Conservation (phyloP, 2,888 invertebrate genomes). For the Tetragnatha montana region DNA sequence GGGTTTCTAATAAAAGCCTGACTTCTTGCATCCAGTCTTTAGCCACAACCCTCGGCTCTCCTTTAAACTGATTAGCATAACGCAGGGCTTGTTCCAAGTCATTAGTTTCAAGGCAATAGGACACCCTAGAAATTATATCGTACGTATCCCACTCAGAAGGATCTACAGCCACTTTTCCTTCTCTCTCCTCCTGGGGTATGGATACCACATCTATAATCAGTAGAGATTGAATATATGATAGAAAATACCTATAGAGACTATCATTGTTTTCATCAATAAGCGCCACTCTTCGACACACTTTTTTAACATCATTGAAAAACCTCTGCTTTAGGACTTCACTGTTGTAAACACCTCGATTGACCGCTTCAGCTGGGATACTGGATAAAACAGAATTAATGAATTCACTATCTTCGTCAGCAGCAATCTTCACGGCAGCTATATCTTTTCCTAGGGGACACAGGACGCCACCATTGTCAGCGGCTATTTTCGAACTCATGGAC, state of each 20-base stretch:
- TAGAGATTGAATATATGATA: constrained; percentile 91
- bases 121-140: constrained; percentile 91
- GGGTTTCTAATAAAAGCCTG: constrained; percentile 87
- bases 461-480: constrained; percentile 75
- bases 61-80: constrained; percentile 90
- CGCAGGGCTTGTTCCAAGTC: constrained; percentile 89
- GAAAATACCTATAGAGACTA: constrained; percentile 84
- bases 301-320: constrained; percentile 84
- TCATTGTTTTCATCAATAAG: constrained; percentile 87
- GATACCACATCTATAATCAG: constrained; percentile 78
- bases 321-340: constrained; percentile 90
- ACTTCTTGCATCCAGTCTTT: constrained; percentile 91
- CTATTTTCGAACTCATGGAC: constrained; percentile 85
- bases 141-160: constrained; percentile 87
- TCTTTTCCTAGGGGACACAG: constrained; percentile 82
- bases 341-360: constrained; percentile 88
- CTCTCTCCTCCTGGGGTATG: constrained; percentile 71
- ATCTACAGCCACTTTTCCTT: constrained; percentile 77
- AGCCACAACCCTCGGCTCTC: constrained; percentile 90
- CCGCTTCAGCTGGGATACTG: constrained; percentile 86
- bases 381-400: constrained; percentile 86
- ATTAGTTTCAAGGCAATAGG: constrained; percentile 91
- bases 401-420: constrained; percentile 82
- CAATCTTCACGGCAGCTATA: constrained; percentile 84
- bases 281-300: constrained; percentile 88